Conservation (phyloP, 2,888 invertebrate genomes). For the Auanema freiburgensis region DNA sequence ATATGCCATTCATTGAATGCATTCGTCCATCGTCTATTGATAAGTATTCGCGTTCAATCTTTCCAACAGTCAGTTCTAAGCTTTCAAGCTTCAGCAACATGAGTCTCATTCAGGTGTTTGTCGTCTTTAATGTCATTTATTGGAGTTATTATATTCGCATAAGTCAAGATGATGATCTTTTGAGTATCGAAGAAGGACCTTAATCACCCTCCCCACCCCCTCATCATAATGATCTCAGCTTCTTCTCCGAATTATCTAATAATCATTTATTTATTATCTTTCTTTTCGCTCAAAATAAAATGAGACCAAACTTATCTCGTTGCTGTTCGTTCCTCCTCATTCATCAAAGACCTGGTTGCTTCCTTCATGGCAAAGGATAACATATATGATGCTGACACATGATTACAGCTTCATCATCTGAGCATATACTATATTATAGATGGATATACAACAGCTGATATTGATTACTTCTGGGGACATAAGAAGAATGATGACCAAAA, state of each 20-base stretch:
- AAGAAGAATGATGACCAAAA: conserved; percentile 61
- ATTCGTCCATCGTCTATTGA: conserved; percentile 89
- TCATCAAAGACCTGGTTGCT: conserved; percentile 21
- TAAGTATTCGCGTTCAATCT: conserved; percentile 95
- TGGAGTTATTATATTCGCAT: conserved; percentile 48
- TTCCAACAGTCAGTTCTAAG: conserved; percentile 71
- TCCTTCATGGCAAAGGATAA: not conserved
- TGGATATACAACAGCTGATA: conserved; percentile 69
- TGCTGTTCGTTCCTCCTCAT: not conserved
- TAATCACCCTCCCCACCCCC: no score
- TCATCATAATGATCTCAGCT: no score
- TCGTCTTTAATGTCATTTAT: conserved; percentile 80
- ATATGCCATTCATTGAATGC: conserved; percentile 13
- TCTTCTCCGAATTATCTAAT: not conserved
- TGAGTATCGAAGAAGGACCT: not conserved
- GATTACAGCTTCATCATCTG: no score
- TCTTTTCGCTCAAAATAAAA: not conserved
- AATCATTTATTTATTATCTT: conserved; percentile 2
- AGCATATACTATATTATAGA: conserved; percentile 43
- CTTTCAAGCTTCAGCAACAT: conserved; percentile 11
- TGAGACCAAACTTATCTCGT: no score
- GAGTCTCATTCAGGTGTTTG: conserved; percentile 75
- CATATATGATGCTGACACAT: not conserved
- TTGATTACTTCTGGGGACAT: conserved; percentile 67
- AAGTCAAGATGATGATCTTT: conserved; percentile 24